phyloP scores from a whole-genome alignment of 1,140 invertebrate species.

The Drosophila bocqueti region DNA sequence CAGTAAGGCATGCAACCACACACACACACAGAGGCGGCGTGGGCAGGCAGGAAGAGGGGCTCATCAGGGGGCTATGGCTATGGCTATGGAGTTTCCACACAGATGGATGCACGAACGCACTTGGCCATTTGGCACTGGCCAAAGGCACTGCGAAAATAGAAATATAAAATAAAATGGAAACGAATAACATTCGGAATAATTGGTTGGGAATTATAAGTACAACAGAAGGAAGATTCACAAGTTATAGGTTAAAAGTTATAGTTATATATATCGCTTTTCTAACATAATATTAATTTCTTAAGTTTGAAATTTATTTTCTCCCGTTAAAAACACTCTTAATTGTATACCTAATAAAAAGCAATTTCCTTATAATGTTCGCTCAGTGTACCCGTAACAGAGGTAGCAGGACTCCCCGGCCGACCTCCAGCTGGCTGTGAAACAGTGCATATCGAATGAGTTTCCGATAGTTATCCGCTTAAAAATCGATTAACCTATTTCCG shows the following conservation, averaged over 20 bases:
- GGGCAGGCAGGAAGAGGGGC: not conserved
- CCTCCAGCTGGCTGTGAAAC: constrained; percentile 61
- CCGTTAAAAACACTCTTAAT: not conserved
- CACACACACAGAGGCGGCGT: constrained; percentile 17
- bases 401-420: not conserved
- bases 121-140: constrained; percentile 37
- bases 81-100: constrained; percentile 25
- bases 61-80: constrained; percentile 4
- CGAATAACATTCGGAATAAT: not conserved
- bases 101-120: constrained; percentile 53
- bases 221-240: not conserved
- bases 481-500: constrained; percentile 85
- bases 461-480: constrained; percentile 83
- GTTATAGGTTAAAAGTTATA: not conserved
- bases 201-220: not conserved
- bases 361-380: not conserved
- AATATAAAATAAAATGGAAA: not conserved
- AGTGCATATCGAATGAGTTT: constrained; percentile 84
- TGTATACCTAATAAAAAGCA: not conserved
- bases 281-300: not conserved
- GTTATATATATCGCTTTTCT: not conserved
- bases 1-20: constrained; percentile 60
- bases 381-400: constrained; percentile 5
- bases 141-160: not conserved
- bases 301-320: not conserved